Percentiles rank a stretch among this genome's conserved stretches.
Evolutionary conservation across 2,888 invertebrate genomes (phyloP).

Genomic region (Bugula neritina): DNA sequence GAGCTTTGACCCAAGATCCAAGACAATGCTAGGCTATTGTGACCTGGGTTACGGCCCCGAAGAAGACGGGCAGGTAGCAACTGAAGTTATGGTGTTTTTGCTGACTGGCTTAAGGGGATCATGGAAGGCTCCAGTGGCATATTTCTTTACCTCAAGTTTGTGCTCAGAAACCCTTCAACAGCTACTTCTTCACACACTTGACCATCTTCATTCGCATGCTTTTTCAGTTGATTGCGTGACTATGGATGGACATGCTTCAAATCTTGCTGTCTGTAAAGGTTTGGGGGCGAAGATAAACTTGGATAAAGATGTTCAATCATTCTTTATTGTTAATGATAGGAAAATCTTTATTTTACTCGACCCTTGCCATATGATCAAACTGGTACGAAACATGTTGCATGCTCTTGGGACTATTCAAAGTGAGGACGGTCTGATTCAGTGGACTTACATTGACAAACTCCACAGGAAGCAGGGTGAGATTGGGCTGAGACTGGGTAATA

Average conservation of each 20-base stretch:
- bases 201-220: not conserved
- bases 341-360: not conserved
- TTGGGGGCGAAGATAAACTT: not conserved
- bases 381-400: not conserved
- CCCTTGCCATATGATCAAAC: not conserved
- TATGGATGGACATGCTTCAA: not conserved
- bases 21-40: too few relatives aligned
- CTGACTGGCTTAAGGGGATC: not conserved
- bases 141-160: not conserved
- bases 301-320: too few relatives aligned
- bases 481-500: not conserved
- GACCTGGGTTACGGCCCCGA: too few relatives aligned
- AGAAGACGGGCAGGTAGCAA: too few relatives aligned
- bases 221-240: not conserved
- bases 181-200: not conserved
- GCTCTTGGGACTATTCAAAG: not conserved
- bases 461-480: not conserved
- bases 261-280: not conserved
- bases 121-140: constrained; percentile 13
- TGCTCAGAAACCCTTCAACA: not conserved
- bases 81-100: too few relatives aligned
- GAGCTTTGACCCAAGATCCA: too few relatives aligned
- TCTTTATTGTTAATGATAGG: too few relatives aligned
- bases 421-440: not conserved
- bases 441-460: not conserved